Evolutionary conservation across 1,140 invertebrate species (phyloP).

Genomic region (Habropoda laboriosa): DNA sequence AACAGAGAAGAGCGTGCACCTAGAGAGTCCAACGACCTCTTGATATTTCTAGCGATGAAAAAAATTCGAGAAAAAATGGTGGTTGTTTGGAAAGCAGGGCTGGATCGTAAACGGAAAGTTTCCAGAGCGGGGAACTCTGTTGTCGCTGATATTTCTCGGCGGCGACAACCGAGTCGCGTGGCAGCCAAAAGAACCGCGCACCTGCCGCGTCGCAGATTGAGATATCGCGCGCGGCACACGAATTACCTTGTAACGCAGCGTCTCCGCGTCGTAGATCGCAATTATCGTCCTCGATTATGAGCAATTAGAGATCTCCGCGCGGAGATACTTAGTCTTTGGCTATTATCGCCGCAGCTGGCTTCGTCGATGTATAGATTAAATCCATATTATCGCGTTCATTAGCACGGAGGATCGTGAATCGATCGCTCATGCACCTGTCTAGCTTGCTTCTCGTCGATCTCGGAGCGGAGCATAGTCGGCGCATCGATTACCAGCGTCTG

Average conservation of each 20-base stretch:
- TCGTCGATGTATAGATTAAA: not conserved
- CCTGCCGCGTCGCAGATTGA: slow-evolving; percentile 23
- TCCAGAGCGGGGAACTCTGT: not conserved
- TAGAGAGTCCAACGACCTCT: not conserved
- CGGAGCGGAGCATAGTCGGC: not conserved
- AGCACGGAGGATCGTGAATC: slow-evolving; percentile 3
- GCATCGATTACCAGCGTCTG: not conserved
- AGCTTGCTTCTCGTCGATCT: not conserved
- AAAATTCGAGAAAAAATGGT: not conserved
- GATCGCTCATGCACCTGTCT: slow-evolving; percentile 18
- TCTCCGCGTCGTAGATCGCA: not conserved
- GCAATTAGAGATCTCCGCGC: slow-evolving; percentile 16
- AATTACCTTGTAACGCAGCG: not conserved
- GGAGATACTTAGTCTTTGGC: not conserved
- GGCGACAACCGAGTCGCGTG: not conserved
- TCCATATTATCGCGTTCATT: not conserved
- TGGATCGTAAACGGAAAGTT: too few relatives aligned
- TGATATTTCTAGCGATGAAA: not conserved
- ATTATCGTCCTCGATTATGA: slow-evolving; percentile 27
- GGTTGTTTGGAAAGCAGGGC: not conserved
- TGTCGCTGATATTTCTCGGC: not conserved
- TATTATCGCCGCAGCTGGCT: slow-evolving; percentile 13
- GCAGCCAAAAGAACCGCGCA: not conserved
- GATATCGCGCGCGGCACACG: not conserved
- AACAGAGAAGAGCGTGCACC: not conserved